Conservation (phyloP, 2,797 vertebrate species). For the Denticeps clupeoides region DNA sequence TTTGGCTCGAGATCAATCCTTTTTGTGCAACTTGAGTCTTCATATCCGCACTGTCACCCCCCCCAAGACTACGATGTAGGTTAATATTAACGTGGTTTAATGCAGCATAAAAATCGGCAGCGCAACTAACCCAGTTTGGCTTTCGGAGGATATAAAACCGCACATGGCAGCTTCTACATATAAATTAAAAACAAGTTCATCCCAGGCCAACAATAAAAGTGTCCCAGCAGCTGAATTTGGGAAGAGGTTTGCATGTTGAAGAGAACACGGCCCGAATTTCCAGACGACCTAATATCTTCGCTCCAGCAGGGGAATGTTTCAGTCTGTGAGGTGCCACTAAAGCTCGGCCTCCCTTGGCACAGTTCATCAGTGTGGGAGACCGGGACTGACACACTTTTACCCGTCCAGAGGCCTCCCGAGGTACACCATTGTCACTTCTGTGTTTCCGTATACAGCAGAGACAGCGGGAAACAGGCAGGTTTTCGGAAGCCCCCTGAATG, state of each 20-base stretch:
- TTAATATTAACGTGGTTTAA: no score
- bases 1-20: no score
- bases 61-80: no score
- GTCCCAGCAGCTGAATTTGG: conserved; percentile 43
- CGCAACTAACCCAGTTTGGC: conserved; percentile 37
- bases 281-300: not conserved
- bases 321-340: conserved; percentile 13
- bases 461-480: conserved; percentile 92
- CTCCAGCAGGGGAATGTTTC: conserved; percentile 12
- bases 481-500: conserved; percentile 94
- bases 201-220: conserved; percentile 29
- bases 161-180: no score
- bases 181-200: conserved; percentile 28
- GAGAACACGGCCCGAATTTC: conserved; percentile 9
- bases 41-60: no score
- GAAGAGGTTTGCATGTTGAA: conserved; percentile 21
- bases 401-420: conserved; percentile 94
- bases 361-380: conserved; percentile 11
- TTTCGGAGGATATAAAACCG: no score
- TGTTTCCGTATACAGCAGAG: conserved; percentile 97
- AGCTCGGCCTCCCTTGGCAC: conserved; percentile 7
- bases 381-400: conserved; percentile 39
- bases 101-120: conserved; percentile 40
- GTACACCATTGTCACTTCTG: conserved; percentile 99
- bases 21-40: no score